A percentile compares a stretch with the other conserved stretches of the same genome.
Evolutionary conservation across 2,797 vertebrate species (phyloP).

Genomic region (Clarias laeviceps): DNA sequence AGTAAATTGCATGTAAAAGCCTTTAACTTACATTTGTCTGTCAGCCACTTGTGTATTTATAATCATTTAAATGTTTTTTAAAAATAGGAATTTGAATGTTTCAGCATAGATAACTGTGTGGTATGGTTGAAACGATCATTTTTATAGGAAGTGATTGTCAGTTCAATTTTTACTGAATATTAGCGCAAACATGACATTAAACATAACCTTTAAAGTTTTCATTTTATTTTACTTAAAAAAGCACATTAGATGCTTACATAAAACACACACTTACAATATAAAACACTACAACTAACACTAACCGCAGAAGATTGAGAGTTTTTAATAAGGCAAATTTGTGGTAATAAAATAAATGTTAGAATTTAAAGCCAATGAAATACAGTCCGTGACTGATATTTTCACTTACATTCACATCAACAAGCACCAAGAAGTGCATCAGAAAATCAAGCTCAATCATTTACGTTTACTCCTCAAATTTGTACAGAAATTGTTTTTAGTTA

Average conservation of each 20-base stretch:
- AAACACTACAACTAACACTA: slow-evolving; percentile 2
- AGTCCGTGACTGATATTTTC: neutral
- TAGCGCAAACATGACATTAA: neutral
- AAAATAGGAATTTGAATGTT: neutral
- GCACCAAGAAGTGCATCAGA: neutral
- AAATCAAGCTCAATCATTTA: neutral
- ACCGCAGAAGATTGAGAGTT: slow-evolving; percentile 29
- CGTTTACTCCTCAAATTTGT: too few species aligned
- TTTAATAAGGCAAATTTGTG: slow-evolving; percentile 44
- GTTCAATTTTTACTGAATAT: neutral
- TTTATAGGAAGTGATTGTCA: neutral
- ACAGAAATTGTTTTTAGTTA: neutral
- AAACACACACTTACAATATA: slow-evolving; percentile 17
- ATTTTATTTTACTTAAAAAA: slow-evolving; percentile 11
- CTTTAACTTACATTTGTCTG: neutral
- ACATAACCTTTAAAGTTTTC: neutral
- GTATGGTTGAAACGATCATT: neutral
- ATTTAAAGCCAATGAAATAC: neutral
- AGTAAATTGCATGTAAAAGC: neutral
- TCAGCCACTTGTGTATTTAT: neutral
- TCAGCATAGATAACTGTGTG: neutral
- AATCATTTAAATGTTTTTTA: neutral
- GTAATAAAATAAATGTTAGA: slow-evolving; percentile 26
- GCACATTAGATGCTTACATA: neutral
- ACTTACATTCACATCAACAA: too few species aligned